Evolutionary conservation across 2,888 invertebrate genomes (phyloP), one percentile per base, ranked within the genome.

Genomic region (Epiblema foenella): DNA sequence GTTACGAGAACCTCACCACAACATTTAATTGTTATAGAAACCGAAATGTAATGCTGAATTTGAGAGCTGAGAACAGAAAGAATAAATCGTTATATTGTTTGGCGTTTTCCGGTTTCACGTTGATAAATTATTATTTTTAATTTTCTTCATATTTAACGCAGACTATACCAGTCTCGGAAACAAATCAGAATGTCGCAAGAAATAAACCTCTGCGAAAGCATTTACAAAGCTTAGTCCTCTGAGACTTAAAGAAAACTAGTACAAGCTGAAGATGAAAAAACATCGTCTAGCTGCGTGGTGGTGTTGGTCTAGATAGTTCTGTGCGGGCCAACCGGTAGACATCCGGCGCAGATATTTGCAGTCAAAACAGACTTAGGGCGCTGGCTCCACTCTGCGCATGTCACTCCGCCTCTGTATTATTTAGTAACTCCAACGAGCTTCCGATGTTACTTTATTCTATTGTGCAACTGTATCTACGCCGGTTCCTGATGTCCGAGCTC

Each of bases 361-460:
- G 90, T 91, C 91, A 90, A 90, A 91, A 91, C 89, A 90, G 89
- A 90, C 87, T 89, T 88, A 87, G 85, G 83, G 80, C 83, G 83
- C 82, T 83, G 33, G 52, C 77, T 80, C 85, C 89, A 89, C 88
- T 90, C 89, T 89, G 91, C 90, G 89, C 91, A 90, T 90, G 91
- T 91, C 93, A 90, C 86, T 90, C 88, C 80, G 78, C 83, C 86
- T 85, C 89, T 88, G 87, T 92, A 92, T 92, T 93, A 93, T 93
- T 93, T 93, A 93, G 92, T 92, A 93, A 93, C 90, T 89, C 89
- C 90, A 92, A 93, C 93, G 86, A 92, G 92, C 90, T 89, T 93
- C 91, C 91, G 91, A 93, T 91, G 91, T 90, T 91, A 90, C 91
- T 91, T 90, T 91, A 93, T 93, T 89, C 91, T 86, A 93, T 93